A percentile compares a stretch with the other conserved stretches of the same genome.
phyloP scores from a whole-genome alignment of 2,888 invertebrate genomes.

The Notocelia uddmanniana region DNA sequence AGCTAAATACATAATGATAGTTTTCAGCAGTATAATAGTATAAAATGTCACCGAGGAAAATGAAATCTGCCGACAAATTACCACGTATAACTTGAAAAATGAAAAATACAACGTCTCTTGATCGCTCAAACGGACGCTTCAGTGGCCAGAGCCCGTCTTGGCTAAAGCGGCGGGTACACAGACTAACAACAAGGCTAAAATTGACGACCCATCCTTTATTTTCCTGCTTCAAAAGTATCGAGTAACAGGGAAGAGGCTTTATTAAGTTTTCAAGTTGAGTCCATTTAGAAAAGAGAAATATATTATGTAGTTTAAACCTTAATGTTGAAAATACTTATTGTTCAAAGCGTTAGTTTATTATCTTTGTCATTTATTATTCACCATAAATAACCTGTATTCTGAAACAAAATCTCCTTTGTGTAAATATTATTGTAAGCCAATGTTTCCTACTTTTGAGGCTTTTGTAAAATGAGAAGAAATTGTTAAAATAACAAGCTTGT shows the following conservation, averaged over 20 bases:
- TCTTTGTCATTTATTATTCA: too few relatives aligned
- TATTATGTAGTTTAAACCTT: too few relatives aligned
- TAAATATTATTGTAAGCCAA: too few relatives aligned
- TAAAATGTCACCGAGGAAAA: slow-evolving; percentile 5
- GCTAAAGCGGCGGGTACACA: slow-evolving; percentile 4
- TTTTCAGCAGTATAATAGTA: slow-evolving; percentile 1
- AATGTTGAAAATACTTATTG: too few relatives aligned
- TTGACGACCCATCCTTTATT: slow-evolving; percentile 3
- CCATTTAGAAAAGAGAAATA: too few relatives aligned
- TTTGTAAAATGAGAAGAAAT: too few relatives aligned
- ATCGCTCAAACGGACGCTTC: slow-evolving; percentile 24
- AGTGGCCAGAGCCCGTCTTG: background rate
- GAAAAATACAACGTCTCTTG: slow-evolving; percentile 14
- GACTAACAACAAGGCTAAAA: background rate
- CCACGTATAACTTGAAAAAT: slow-evolving; percentile 23
- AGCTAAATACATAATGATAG: background rate
- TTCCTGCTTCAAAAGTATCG: slow-evolving; percentile 15
- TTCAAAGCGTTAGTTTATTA: too few relatives aligned
- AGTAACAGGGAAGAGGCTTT: slow-evolving; percentile 1
- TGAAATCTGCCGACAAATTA: slow-evolving; percentile 17
- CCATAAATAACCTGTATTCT: too few relatives aligned
- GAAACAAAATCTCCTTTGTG: too few relatives aligned
- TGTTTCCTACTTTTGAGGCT: too few relatives aligned
- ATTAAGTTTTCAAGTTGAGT: slow-evolving; percentile 17
- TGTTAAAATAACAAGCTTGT: too few relatives aligned